These are phyloP conservation scores for Thecocarcelia acutangulata DNA, from an alignment of 2,888 invertebrate species.

Conservation along the genomic window DNA sequence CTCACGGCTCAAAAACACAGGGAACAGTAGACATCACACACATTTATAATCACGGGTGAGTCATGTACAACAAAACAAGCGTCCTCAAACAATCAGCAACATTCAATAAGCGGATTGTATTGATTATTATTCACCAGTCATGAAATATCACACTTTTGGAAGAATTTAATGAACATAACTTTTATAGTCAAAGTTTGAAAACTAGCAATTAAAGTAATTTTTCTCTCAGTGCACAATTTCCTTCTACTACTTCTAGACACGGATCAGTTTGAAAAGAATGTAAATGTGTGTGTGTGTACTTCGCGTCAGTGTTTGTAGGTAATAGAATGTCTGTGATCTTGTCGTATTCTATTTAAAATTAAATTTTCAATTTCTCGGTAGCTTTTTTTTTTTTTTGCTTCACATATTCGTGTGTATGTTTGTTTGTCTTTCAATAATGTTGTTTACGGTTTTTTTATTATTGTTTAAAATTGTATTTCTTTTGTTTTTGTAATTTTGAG, in stretches of 20 bases:
- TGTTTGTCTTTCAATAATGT: slow-evolving; percentile 52
- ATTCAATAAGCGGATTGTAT: no score
- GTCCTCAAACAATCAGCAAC: no score
- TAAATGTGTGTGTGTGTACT: neutral
- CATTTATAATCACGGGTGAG: no score
- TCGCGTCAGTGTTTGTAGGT: slow-evolving; percentile 20
- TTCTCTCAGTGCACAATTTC: slow-evolving; percentile 42
- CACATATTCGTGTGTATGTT: slow-evolving; percentile 7
- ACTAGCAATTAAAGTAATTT: neutral
- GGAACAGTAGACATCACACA: no score
- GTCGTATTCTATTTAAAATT: slow-evolving; percentile 63
- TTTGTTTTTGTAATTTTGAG: slow-evolving; percentile 60
- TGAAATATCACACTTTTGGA: no score
- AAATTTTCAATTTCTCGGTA: slow-evolving; percentile 66
- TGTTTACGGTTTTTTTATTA: slow-evolving; percentile 51
- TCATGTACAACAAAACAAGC: no score
- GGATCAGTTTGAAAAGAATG: slow-evolving; percentile 1
- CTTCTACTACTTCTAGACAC: slow-evolving; percentile 1
- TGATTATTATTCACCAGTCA: no score
- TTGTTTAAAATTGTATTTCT: slow-evolving; percentile 38
- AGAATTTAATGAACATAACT: no score
- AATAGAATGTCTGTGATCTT: slow-evolving; percentile 49
- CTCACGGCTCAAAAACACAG: no score
- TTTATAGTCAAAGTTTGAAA: no score
- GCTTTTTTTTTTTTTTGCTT: slow-evolving; percentile 52